Base-by-base conservation (phyloP, 2,797 vertebrate species). In the Cuniculus paca region DNA sequence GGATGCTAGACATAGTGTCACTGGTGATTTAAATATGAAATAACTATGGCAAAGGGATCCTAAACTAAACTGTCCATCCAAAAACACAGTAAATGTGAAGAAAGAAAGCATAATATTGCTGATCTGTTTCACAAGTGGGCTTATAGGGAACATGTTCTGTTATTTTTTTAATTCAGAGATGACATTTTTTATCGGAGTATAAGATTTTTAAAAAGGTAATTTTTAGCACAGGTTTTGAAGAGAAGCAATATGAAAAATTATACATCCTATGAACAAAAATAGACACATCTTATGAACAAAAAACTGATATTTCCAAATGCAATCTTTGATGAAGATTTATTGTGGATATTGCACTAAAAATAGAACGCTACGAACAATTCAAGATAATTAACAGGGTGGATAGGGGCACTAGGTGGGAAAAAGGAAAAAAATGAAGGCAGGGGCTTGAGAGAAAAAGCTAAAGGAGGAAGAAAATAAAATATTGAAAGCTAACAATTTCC, bases 21-120 rank as follows among this genome's bases (percentile, higher is more conserved):
- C 11, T 95, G 39, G 72, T 63, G 39, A 91, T 24, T 92, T 88
- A 72, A 93, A 89, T 75, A 89, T 83, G 36, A 63, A 88, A 60
- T 75, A 26, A 82, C 13, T 68, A 2, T 28, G 34, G 10, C 39
- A 48, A 3, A 12, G 0, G 2, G 2, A 52, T 75, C 81, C 11
- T 22, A 52, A 72, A 92, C 48, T 86, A 72, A 91, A 65, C 11
- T 24, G 16, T 70, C 3, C 13, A 6, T 61, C 31, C 56, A 20
- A 58, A 91, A 63, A 2, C 24, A 36, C 20, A 56, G 17, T 5
- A 28, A 58, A 60, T 56, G 79, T 79, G 63, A 56, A 89, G 50
- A 93, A 22, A 13, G 20, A 16, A 68, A 13, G 12, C 11, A 60
- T 39, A 8, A 58, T 39, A 68, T 19, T 52, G 17, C 11, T 83